phyloP scores from a whole-genome alignment of 2,888 invertebrate genomes.

The Pyrochroa serraticornis region DNA sequence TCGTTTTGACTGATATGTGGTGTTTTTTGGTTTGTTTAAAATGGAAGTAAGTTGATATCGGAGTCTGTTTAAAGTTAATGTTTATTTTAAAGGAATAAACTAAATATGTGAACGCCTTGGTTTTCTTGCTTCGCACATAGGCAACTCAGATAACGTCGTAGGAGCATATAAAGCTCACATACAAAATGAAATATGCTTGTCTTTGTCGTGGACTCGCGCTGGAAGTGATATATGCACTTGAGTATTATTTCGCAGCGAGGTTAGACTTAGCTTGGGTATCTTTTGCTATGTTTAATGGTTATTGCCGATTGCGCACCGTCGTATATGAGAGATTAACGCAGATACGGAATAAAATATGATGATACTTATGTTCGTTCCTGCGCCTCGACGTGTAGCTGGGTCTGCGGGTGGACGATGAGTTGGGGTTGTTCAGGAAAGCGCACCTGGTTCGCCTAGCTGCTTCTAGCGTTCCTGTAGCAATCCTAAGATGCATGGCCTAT shows the following conservation, averaged over 20 bases:
- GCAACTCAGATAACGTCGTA: slow-evolving; percentile 53
- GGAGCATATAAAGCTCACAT: slow-evolving; percentile 53
- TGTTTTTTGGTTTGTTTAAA: neutral
- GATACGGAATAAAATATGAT: slow-evolving; percentile 54
- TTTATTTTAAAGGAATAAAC: slow-evolving; percentile 7
- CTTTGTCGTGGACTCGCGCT: slow-evolving; percentile 47
- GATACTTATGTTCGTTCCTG: slow-evolving; percentile 40
- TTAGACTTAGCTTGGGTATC: slow-evolving; percentile 53
- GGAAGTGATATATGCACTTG: slow-evolving; percentile 51
- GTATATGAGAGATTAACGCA: slow-evolving; percentile 54
- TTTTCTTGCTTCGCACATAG: slow-evolving; percentile 42
- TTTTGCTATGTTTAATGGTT: slow-evolving; percentile 56
- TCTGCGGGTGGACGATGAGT: slow-evolving; percentile 12
- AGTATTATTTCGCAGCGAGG: slow-evolving; percentile 51
- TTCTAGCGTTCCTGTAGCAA: slow-evolving; percentile 35
- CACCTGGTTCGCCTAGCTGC: slow-evolving; percentile 43
- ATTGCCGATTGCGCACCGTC: slow-evolving; percentile 52
- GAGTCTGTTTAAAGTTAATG: neutral
- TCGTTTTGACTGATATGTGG: neutral
- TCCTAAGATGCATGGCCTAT: slow-evolving; percentile 58
- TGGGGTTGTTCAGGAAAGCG: slow-evolving; percentile 31
- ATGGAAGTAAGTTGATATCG: neutral
- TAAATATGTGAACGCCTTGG: slow-evolving; percentile 17
- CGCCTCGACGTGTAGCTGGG: slow-evolving; percentile 13
- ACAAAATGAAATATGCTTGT: slow-evolving; percentile 56